Base-by-base conservation (phyloP, 2,888 invertebrate species). In the Mythimna vitellina region DNA sequence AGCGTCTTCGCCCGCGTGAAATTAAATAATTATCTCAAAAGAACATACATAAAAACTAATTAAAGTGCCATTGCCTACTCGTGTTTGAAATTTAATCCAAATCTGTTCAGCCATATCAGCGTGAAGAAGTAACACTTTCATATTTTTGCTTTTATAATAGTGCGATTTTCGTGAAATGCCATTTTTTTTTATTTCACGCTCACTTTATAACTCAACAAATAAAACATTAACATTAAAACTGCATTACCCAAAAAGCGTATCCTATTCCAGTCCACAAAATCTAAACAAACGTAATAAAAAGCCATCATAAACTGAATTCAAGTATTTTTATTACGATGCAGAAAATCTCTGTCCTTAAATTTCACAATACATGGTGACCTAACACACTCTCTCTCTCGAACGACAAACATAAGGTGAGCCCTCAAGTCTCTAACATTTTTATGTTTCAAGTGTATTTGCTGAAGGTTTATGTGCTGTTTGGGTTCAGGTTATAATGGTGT, bases 331-430 rank as follows among this genome's bases (percentile, higher is more conserved):
- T 82, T 83, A 79, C 76, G 80, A 75, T 81, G 65, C 77, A 76
- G 70, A 67, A 78, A 78, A 71, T 64, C 72, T 76, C 66, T 80
- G 70, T 88, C 86, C 83, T 82, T 83, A 84, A 86, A 75, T 78
- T 69, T 71, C 65, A 74, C 62, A 63, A 63, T 60, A 70, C 68
- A 71, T 88, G 86, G 89, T 88, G 80, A 86, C 87, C 84, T 67
- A 78, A 84, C 80, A 64, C 78, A 83, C 81, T 80, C 80, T 66
- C 46, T 46, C 73, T 79, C 77, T 69, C 71, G 66, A 80, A 72
- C 78, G 81, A 78, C 89, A 83, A 84, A n/a, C 67, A 7, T 82
- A 82, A 78, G 49, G 56, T 73, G 89, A 85, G 51, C 88, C 73
- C 51, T 73, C 12, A 51, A 69, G 70, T 72, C 51, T 76, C 76